Evolutionary conservation across 2,113 vertebrate genomes (phyloP), one percentile per base, ranked within the genome.

Genomic region (Cinclus mexicanus): DNA sequence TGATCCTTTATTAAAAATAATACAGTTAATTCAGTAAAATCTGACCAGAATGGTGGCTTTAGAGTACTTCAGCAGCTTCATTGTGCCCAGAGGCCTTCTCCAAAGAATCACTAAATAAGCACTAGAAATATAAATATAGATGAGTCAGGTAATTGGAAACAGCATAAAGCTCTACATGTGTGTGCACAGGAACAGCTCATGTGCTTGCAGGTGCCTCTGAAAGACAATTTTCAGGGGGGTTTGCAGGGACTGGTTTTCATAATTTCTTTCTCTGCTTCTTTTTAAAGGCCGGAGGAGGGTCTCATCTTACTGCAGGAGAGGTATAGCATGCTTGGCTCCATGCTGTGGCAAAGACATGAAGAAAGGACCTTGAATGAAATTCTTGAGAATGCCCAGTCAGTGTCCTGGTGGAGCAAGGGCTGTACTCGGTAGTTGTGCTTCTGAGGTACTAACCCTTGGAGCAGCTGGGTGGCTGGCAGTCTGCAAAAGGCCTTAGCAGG

Each of bases 1-100:
- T 81, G 52, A 31, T 68, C 37, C 33, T 83, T 64, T 69, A 59
- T 91, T 94, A 85, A 87, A 95, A 96, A 70, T 47, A 83, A 70
- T 80, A 18, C 10, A 4, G 53, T 64, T 64, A 9, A 44, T 92
- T 87, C 65, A 53, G 49, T 63, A 76, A 84, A 91, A 82, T 28
- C 37, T 42, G 20, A 59, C 8, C n/a, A 59, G 35, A 82, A 55
- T 16, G 69, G n/a, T 35, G 37, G 4, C 61, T 89, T 84, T 79
- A 59, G 37, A 78, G 35, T 79, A 10, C 50, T 59, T 75, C 42
- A 64, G 64, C 52, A 87, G 37, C 53, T 20, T 87, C 4, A 22
- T 68, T 95, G 61, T 92, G 39, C 41, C 61, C 42, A 82, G 49
- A 69, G 37, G 14, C n/a, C 47, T 75, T 77, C 63, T 92, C 63